Percentiles rank a stretch among this genome's conserved stretches.
phyloP scores from a whole-genome alignment of 2,888 invertebrate species.

The Tipula helvola region DNA sequence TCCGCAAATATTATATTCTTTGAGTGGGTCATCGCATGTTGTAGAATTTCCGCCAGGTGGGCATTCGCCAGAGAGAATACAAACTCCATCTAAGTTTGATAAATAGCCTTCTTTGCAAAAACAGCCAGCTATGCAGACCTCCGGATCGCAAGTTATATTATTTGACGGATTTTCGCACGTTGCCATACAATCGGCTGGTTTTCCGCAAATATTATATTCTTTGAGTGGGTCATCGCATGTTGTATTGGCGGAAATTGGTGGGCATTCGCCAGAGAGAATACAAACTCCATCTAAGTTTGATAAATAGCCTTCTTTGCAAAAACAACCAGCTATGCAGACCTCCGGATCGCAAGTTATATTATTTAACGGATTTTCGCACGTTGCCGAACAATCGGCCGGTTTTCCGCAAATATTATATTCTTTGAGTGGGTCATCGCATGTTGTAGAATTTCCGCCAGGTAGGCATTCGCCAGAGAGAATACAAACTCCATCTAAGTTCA shows the following conservation, averaged over 20 bases:
- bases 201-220: not conserved
- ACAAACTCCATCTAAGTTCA: not conserved
- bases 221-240: not conserved
- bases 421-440: not conserved
- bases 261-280: not conserved
- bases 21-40: not conserved
- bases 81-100: not conserved
- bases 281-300: not conserved
- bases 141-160: not conserved
- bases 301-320: not conserved
- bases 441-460: not conserved
- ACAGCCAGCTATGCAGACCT: not conserved
- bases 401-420: not conserved
- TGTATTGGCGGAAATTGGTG: not conserved
- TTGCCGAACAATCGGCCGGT: not conserved
- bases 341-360: not conserved
- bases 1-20: not conserved
- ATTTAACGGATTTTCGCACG: not conserved
- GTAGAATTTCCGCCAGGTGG: not conserved
- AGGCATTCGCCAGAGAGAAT: not conserved
- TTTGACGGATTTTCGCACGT: not conserved
- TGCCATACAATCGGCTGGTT: not conserved
- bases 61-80: not conserved
- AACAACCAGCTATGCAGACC: not conserved
- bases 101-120: not conserved